Base-by-base conservation (phyloP, 2,797 vertebrate species). In the Ciconia nigra region DNA sequence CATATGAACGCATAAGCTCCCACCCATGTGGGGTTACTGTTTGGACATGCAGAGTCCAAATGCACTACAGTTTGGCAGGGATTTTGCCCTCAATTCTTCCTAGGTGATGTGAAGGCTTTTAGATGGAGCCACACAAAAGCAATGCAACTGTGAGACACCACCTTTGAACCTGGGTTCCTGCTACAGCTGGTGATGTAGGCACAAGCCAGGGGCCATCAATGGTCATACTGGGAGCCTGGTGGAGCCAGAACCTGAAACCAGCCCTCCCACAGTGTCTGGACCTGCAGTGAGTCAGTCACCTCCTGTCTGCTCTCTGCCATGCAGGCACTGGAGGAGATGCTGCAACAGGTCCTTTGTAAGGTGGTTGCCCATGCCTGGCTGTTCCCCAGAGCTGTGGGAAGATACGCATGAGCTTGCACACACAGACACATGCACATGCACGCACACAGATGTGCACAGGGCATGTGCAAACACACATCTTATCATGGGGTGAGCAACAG, bases 391-490 rank as follows among this genome's bases (percentile, higher is more conserved):
- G 80, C 54, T 5, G 9, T 35, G 49, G 59, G 39, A 29, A 33
- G 29, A 8, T 9, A 15, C 13, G 29, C 2, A 0, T 4, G 41
- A 54, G 29, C 47, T 33, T n/a, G 10, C 61, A 33, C 35, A 33
- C 26, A 4, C 11, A 3, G 7, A 18, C 52, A 39, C 13, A 13
- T 16, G 13, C 1, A 0, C 5, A 5, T 15, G 52, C 18, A 5
- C 8, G 14, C 33, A 24, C 24, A 41, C 35, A 20, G 8, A 25
- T 10, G 2, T 14, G 59, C 26, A 37, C 42, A 13, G 44, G 44
- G 29, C 7, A 10, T 5, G 41, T 63, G 21, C 26, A 65, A 65
- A 29, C n/a, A 35, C 10, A 21, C 1, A 1, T 18, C 25, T 55
- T 31, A 29, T 8, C 11, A 1, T 8, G 22, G 33, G 7, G 29